Percentiles rank a stretch among this genome's conserved stretches.
phyloP scores from a whole-genome alignment of 2,113 vertebrate genomes.

The Heterotilapia buettikoferi region DNA sequence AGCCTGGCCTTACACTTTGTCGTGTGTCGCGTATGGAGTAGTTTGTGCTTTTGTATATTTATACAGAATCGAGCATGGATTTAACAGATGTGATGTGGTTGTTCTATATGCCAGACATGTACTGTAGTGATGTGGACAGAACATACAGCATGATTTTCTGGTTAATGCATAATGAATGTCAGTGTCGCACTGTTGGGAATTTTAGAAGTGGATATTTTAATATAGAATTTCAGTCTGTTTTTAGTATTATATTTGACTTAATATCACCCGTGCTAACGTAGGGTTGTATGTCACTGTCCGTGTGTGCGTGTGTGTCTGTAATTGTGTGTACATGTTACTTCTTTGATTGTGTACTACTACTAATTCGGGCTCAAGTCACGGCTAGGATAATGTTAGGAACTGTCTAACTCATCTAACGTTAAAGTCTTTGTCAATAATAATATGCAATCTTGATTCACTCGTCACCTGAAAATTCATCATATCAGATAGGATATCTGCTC shows the following conservation, averaged over 20 bases:
- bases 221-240: neutral
- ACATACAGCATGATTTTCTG: slow-evolving; percentile 30
- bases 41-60: slow-evolving; percentile 4
- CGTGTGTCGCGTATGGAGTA: slow-evolving; percentile 7
- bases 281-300: slow-evolving; percentile 1
- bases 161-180: neutral
- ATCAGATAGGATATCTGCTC: neutral
- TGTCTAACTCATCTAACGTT: slow-evolving; percentile 34
- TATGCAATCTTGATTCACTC: neutral
- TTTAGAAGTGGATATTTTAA: neutral
- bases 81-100: slow-evolving; percentile 24
- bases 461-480: neutral
- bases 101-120: slow-evolving; percentile 16
- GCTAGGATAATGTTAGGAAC: neutral
- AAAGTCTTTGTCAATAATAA: neutral
- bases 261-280: neutral
- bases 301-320: neutral
- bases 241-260: slow-evolving; percentile 13
- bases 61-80: slow-evolving; percentile 11
- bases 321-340: neutral
- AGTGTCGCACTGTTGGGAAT: neutral
- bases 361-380: slow-evolving; percentile 1
- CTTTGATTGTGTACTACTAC: neutral
- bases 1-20: neutral
- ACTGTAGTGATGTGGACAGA: slow-evolving; percentile 6